phyloP scores from a whole-genome alignment of 2,113 vertebrate species.

The Theristicus caerulescens region DNA sequence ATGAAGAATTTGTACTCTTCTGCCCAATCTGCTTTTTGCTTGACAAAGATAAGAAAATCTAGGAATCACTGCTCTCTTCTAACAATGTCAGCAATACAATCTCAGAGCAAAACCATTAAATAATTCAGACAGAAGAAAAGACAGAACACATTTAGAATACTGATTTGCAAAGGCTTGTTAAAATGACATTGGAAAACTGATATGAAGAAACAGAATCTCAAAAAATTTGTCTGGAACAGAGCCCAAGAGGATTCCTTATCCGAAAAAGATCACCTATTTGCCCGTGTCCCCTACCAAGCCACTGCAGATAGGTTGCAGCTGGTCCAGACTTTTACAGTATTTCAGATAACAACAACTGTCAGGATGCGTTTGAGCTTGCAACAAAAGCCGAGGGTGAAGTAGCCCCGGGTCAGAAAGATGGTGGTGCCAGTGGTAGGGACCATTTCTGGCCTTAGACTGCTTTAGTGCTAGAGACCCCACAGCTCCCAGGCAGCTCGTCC shows the following conservation, averaged over 20 bases:
- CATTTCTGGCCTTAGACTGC: neutral
- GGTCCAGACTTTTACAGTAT: neutral
- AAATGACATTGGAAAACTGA: neutral
- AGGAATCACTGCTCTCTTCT: neutral
- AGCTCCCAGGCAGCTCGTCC: neutral
- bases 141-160: neutral
- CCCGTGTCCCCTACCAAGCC: neutral
- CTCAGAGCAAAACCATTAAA: neutral
- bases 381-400: neutral
- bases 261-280: neutral
- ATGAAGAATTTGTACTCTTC: neutral
- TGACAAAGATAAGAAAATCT: neutral
- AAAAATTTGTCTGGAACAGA: neutral
- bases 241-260: neutral
- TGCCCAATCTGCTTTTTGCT: neutral
- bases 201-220: neutral
- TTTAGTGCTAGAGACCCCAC: neutral
- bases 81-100: neutral
- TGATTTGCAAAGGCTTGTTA: neutral
- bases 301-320: neutral
- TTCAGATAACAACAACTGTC: fast-evolving
- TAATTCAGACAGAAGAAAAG: constrained; percentile 1
- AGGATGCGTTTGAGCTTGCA: neutral
- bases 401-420: neutral
- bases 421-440: fast-evolving